Evolutionary conservation across 2,113 vertebrate genomes (phyloP).

Genomic region (Tyto alba): DNA sequence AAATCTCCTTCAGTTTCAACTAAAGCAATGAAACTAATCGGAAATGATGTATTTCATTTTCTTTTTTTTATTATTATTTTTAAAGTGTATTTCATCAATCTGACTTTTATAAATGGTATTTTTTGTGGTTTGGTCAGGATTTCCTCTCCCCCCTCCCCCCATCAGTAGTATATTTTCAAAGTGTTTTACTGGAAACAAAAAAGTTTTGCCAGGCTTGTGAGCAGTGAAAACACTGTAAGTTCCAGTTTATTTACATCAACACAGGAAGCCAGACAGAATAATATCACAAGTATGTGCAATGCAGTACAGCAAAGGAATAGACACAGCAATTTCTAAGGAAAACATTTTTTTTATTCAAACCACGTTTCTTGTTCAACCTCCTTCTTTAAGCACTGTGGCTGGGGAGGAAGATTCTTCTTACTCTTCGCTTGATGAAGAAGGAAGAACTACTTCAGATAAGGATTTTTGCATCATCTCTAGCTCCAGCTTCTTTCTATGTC

Average conservation of each 20-base stretch:
- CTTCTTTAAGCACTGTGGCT: neutral
- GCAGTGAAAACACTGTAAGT: neutral
- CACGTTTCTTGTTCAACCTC: neutral
- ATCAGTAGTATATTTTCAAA: neutral
- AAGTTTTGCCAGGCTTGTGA: neutral
- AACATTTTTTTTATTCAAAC: neutral
- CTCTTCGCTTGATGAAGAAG: neutral
- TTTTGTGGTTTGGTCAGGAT: neutral
- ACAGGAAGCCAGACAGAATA: neutral
- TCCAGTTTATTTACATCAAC: neutral
- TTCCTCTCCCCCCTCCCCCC: accelerated
- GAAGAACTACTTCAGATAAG: neutral
- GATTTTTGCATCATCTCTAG: neutral
- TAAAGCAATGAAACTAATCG: neutral
- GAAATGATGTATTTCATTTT: neutral
- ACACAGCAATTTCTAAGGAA: neutral
- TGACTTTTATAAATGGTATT: neutral
- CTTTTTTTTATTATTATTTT: neutral
- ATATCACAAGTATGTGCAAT: neutral
- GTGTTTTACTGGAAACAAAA: neutral
- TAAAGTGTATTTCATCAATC: neutral
- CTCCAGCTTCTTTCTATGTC: neutral
- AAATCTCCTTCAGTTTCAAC: neutral
- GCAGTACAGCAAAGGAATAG: neutral
- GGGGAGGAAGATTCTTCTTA: neutral